Evolutionary conservation across 2,888 invertebrate genomes (phyloP).

Genomic region (Mimumesa dahlbomi): DNA sequence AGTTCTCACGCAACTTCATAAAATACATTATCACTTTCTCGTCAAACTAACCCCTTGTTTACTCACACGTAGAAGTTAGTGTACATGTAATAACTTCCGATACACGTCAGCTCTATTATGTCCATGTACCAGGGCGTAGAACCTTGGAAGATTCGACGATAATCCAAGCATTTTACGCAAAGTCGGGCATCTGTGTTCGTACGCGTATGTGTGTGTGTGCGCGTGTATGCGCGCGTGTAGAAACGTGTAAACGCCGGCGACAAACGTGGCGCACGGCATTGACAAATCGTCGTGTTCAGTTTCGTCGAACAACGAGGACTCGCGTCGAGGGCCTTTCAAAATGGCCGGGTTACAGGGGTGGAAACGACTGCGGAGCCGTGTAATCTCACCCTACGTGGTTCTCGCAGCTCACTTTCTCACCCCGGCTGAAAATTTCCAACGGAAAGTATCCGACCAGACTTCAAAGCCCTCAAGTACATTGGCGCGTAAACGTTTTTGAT

Average conservation of each 20-base stretch:
- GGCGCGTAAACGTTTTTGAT: no score
- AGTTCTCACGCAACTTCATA: no score
- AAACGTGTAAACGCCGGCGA: slow-evolving; percentile 32
- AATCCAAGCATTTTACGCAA: neutral
- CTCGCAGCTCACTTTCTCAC: slow-evolving; percentile 22
- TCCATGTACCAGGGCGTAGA: slow-evolving; percentile 21
- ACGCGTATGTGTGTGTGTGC: neutral
- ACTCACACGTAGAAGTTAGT: no score
- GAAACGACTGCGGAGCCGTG: slow-evolving; percentile 3
- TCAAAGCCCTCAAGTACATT: no score
- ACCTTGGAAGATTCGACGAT: slow-evolving; percentile 15
- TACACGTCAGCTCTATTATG: slow-evolving; percentile 27
- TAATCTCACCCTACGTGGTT: slow-evolving; percentile 18
- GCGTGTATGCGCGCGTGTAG: neutral
- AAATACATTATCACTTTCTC: no score
- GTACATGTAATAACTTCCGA: no score
- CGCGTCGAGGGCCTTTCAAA: slow-evolving; percentile 14
- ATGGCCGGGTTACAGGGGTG: neutral
- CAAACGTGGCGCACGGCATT: slow-evolving; percentile 21
- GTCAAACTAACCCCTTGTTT: no score
- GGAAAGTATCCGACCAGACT: no score
- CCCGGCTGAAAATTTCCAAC: no score
- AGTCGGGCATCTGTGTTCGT: neutral
- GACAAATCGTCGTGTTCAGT: slow-evolving; percentile 45
- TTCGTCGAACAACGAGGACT: slow-evolving; percentile 23